These are phyloP conservation scores for Zapus hudsonius DNA, from an alignment of 2,113 vertebrate species.

Conservation along the genomic window DNA sequence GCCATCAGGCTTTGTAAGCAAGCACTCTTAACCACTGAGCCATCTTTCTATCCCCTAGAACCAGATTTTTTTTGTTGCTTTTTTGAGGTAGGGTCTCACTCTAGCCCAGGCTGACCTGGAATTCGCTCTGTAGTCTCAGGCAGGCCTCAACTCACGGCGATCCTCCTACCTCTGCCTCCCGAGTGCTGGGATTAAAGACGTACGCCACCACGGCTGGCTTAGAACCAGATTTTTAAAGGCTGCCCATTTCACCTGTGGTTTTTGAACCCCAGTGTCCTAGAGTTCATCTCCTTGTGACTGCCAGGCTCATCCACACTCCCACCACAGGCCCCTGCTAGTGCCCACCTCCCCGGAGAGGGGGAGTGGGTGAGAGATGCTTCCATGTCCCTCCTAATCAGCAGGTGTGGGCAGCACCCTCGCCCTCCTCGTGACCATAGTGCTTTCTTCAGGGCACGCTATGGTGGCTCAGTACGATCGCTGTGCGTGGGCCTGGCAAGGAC, in stretches of 20 bases:
- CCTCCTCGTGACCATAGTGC: not conserved
- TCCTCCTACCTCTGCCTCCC: too few species aligned
- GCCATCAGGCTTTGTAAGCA: too few species aligned
- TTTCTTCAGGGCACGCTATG: not conserved
- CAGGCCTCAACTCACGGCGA: too few species aligned
- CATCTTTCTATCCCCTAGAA: not conserved
- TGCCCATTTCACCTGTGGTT: not conserved
- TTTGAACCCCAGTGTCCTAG: not conserved
- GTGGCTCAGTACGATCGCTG: fast-evolving
- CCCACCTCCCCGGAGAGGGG: not conserved
- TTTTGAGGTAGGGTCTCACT: too few species aligned
- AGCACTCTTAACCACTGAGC: too few species aligned
- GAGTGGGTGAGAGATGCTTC: not conserved
- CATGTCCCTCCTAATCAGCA: not conserved
- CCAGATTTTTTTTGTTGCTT: too few species aligned
- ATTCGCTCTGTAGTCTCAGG: too few species aligned
- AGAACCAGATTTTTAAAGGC: not conserved
- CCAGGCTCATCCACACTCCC: not conserved
- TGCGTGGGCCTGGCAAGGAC: not conserved
- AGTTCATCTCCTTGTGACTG: too few species aligned
- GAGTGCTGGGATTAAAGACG: too few species aligned
- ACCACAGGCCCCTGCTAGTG: not conserved
- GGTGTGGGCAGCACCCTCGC: fast-evolving
- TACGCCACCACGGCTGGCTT: too few species aligned
- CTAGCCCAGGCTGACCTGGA: too few species aligned